A percentile compares a stretch with the other conserved stretches of the same genome.
These are phyloP conservation scores for Erebia epiphron DNA, from an alignment of 2,888 invertebrate species.

Conservation along the genomic window DNA sequence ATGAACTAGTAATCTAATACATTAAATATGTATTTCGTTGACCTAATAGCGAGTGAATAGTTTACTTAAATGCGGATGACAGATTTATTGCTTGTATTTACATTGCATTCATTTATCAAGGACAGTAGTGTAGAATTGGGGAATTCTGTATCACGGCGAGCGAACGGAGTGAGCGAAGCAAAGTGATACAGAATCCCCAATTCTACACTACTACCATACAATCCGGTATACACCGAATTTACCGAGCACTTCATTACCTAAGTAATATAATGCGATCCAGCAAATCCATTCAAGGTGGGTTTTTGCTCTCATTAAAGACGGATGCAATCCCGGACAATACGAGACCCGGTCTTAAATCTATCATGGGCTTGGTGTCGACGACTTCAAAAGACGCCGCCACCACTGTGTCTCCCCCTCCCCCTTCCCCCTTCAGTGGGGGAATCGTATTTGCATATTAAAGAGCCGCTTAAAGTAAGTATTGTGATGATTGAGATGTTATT, in stretches of 20 bases:
- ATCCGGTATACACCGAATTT: constrained; percentile 9
- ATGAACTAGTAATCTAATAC: too few species aligned
- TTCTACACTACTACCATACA: too few species aligned
- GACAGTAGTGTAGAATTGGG: too few species aligned
- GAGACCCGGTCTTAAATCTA: constrained; percentile 38
- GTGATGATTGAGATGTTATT: constrained; percentile 46
- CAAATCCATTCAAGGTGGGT: constrained; percentile 32
- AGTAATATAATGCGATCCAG: constrained; percentile 33
- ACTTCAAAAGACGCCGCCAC: constrained; percentile 65
- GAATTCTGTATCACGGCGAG: too few species aligned
- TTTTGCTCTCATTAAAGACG: constrained; percentile 40
- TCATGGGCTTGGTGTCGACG: constrained; percentile 49
- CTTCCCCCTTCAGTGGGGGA: constrained; percentile 44
- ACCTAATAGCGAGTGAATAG: too few species aligned
- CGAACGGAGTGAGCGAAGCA: too few species aligned
- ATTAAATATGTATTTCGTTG: too few species aligned
- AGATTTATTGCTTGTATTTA: too few species aligned
- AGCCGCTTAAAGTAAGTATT: constrained; percentile 47
- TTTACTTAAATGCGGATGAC: too few species aligned
- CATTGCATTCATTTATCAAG: too few species aligned
- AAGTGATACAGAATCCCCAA: too few species aligned
- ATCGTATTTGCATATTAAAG: constrained; percentile 66
- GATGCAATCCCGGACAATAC: constrained; percentile 37
- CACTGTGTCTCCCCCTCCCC: constrained; percentile 48
- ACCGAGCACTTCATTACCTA: constrained; percentile 34